Base-by-base conservation (phyloP, 2,113 vertebrate genomes). In the Clinocottus analis region DNA sequence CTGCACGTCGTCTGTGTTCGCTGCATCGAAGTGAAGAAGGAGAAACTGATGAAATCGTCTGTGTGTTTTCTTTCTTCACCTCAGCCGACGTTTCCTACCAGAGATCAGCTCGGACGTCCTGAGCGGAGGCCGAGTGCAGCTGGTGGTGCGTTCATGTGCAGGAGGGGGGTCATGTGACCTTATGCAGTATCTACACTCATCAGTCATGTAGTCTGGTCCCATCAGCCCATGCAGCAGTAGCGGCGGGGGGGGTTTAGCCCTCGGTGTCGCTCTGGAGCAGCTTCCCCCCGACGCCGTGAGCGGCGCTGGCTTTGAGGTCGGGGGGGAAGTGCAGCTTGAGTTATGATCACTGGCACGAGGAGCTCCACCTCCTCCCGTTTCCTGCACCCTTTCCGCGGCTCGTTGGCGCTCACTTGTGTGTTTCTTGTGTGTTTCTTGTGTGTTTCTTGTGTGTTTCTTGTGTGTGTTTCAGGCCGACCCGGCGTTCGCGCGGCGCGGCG, bases 91-190 rank as follows among this genome's bases (percentile, higher is more conserved):
- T 84, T 96, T 98, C 91, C 94, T 98, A 82, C 97, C 97, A 13
- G 94, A 96, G 89, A 94, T 99, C 87, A 94, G 95, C 84, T 93
- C 94, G 75, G 94, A 82, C 0, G 47, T 96, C 79, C 85, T 95
- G 90, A 95, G 93, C 43, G 95, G 94, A 82, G 94, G 96, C 91
- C 93, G 84, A 92, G 96, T 97, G 90, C 97, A 97, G 80, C 95
- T 96, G 49, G 93, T 96, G 96, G 97, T 98, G 96, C 98, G 96
- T 21, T 58, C 47, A 82, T 51, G 14, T 5, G 12, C 4, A 8
- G 39, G 39, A 12, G 12, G 14, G 41, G 68, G 70, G 23, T 29
- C 14, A 55, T 43, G 33, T 74, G 59, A 37, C 73, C 68, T 71
- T 76, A 70, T 79, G 70, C 37, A 64, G 79, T 79, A 82, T 92